Conservation (phyloP, 2,888 invertebrate genomes). For the Cistogaster globosa region DNA sequence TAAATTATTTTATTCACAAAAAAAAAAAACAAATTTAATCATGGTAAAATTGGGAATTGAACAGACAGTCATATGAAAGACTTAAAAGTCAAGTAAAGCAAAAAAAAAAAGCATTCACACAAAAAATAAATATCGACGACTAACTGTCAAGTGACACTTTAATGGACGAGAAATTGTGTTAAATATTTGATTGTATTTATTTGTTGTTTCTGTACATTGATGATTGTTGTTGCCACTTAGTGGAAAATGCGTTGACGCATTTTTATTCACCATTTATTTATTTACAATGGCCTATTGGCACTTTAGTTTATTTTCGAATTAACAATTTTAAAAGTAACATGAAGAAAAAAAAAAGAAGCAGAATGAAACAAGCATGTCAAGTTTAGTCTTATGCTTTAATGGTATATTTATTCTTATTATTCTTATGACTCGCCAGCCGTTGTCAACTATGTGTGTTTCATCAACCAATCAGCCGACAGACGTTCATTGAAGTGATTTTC, state of each 20-base stretch:
- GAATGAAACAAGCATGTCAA: constrained; percentile 34
- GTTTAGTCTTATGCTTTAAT: constrained; percentile 40
- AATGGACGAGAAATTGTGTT: constrained; percentile 68
- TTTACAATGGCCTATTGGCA: constrained; percentile 67
- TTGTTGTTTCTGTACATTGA: constrained; percentile 24
- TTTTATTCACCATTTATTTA: constrained; percentile 62
- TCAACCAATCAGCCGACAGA: constrained; percentile 41
- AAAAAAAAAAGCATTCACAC: constrained; percentile 37
- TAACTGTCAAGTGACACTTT: constrained; percentile 70
- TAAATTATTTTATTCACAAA: constrained; percentile 53
- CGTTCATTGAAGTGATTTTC: constrained; percentile 62
- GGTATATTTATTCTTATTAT: constrained; percentile 25
- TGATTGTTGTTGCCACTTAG: constrained; percentile 44
- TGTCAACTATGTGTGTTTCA: constrained; percentile 54
- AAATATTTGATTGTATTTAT: constrained; percentile 65
- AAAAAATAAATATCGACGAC: constrained; percentile 57
- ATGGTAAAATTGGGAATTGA: constrained; percentile 40
- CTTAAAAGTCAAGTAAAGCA: constrained; percentile 10
- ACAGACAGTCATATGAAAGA: not conserved
- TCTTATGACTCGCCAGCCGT: constrained; percentile 37
- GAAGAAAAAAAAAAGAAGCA: constrained; percentile 9
- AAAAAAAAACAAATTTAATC: constrained; percentile 31
- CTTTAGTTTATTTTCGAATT: constrained; percentile 57
- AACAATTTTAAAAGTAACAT: constrained; percentile 27
- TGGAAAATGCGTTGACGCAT: constrained; percentile 69